These are phyloP conservation scores for Priocnemis perturbator DNA, from an alignment of 2,888 invertebrate genomes.

Conservation along the genomic window DNA sequence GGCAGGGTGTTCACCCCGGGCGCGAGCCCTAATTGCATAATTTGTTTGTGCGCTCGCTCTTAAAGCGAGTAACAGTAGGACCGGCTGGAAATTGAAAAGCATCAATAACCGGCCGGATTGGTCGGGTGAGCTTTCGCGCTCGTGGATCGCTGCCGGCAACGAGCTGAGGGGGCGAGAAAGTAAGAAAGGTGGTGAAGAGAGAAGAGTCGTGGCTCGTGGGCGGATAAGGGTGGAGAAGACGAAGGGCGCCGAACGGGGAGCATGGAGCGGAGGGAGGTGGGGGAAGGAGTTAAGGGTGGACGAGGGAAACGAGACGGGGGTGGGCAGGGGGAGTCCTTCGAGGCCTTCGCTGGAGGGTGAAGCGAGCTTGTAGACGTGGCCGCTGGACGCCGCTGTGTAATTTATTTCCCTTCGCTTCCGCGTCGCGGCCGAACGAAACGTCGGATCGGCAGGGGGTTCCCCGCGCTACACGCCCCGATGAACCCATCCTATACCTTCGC, in stretches of 20 bases:
- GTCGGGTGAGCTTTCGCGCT: conserved; percentile 22
- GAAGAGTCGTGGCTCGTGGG: not conserved
- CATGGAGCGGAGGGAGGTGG: conserved; percentile 17
- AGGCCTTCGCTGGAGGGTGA: conserved; percentile 50
- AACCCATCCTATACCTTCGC: conserved; percentile 52
- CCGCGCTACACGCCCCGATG: conserved; percentile 55
- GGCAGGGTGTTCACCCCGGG: conserved; percentile 10
- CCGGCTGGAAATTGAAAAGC: conserved; percentile 69
- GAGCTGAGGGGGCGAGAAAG: conserved; percentile 15
- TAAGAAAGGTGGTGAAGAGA: not conserved
- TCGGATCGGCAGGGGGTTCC: conserved; percentile 65
- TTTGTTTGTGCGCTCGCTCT: conserved; percentile 63
- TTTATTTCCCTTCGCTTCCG: conserved; percentile 73
- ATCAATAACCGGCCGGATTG: conserved; percentile 62
- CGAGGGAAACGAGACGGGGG: conserved; percentile 28
- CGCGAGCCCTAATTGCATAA: conserved; percentile 63
- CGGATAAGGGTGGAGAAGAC: conserved; percentile 23
- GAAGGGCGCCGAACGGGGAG: conserved; percentile 10
- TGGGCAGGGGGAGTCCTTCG: conserved; percentile 34
- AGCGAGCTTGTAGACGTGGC: conserved; percentile 58
- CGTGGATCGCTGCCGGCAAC: conserved; percentile 3
- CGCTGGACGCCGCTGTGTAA: conserved; percentile 68
- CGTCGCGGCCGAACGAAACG: conserved; percentile 67
- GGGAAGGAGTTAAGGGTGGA: conserved; percentile 22
- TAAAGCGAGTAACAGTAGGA: conserved; percentile 52